phyloP scores from a whole-genome alignment of 2,797 vertebrate genomes.

The Chloroceryle amazona region DNA sequence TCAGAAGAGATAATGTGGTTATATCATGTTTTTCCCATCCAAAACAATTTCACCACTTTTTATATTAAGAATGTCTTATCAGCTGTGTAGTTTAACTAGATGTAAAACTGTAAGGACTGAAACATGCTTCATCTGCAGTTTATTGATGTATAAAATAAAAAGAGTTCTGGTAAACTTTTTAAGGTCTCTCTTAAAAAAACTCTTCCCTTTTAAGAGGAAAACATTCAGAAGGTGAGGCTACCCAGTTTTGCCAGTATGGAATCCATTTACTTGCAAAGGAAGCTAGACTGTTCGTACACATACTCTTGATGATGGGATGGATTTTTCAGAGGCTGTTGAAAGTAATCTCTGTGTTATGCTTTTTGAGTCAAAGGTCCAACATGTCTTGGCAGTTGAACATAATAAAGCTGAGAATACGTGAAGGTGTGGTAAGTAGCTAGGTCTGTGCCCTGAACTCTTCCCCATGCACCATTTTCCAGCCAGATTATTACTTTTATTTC shows the following conservation, averaged over 20 bases:
- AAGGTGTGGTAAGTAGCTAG: fast-evolving
- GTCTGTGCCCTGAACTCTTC: not conserved
- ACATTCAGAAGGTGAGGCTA: not conserved
- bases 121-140: not conserved
- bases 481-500: not conserved
- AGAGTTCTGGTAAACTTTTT: not conserved
- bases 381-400: not conserved
- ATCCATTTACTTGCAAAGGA: not conserved
- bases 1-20: not conserved
- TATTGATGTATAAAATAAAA: not conserved
- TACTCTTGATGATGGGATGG: not conserved
- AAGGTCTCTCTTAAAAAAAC: not conserved
- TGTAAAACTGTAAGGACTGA: not conserved
- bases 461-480: not conserved
- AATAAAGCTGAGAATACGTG: not conserved
- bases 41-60: not conserved
- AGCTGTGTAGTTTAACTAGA: not conserved
- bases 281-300: not conserved
- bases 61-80: not conserved
- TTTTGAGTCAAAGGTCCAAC: not conserved
- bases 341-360: not conserved
- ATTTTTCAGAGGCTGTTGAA: not conserved
- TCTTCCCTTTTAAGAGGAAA: not conserved
- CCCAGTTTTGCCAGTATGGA: not conserved
- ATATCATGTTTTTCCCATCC: not conserved